A percentile compares a stretch with the other conserved stretches of the same genome.
phyloP scores from a whole-genome alignment of 2,797 vertebrate species.

The Podargus strigoides region DNA sequence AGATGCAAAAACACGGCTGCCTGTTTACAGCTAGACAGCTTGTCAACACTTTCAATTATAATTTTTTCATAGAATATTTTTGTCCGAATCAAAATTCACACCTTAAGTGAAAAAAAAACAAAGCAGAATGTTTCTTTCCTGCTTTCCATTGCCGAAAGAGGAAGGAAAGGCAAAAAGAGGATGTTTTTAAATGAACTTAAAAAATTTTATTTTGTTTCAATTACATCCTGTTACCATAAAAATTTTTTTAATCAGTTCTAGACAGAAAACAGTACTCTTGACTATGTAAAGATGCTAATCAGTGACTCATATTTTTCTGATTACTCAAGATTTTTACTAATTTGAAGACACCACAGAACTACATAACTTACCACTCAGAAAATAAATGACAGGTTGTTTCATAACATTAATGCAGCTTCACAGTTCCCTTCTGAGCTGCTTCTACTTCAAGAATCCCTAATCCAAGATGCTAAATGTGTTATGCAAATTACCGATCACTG shows the following conservation, averaged over 20 bases:
- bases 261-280: background rate
- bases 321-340: background rate
- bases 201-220: background rate
- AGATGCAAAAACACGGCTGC: background rate
- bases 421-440: background rate
- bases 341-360: background rate
- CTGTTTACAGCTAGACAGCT: background rate
- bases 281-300: background rate
- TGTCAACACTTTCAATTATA: background rate
- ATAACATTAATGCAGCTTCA: background rate
- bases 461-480: background rate
- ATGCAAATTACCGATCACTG: background rate
- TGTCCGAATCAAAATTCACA: background rate
- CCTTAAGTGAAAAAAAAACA: background rate
- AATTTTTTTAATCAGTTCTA: background rate
- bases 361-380: rapidly evolving
- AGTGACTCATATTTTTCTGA: background rate
- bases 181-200: background rate
- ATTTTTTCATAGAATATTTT: background rate
- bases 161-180: background rate
- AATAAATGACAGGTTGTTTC: background rate
- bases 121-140: background rate
- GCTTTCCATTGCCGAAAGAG: background rate
- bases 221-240: background rate
- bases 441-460: background rate